phyloP scores from a whole-genome alignment of 2,888 invertebrate species.

The Tribolium freemani region DNA sequence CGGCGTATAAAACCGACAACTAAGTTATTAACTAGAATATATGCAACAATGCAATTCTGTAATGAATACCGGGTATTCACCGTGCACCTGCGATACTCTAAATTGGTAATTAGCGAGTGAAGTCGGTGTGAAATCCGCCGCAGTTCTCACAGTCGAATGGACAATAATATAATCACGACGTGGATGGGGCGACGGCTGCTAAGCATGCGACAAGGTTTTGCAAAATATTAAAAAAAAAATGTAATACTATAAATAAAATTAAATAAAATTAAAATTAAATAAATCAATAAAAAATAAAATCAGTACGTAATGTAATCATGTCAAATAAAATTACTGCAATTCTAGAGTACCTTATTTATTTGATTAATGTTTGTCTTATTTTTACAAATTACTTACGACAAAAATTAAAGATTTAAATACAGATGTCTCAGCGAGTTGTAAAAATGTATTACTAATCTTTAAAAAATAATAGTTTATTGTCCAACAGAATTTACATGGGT shows the following conservation, averaged over 20 bases:
- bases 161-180: conserved; percentile 65
- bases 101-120: conserved; percentile 69
- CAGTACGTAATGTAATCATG: not conserved
- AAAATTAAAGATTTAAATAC: no score
- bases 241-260: no score
- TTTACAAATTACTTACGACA: no score
- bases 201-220: conserved; percentile 3
- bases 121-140: conserved; percentile 68
- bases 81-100: conserved; percentile 65
- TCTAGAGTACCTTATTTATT: not conserved
- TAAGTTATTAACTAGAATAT: conserved; percentile 64
- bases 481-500: no score
- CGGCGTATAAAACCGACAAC: conserved; percentile 55
- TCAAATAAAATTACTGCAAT: not conserved
- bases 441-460: no score
- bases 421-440: no score
- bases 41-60: conserved; percentile 64
- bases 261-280: no score
- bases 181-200: conserved; percentile 29
- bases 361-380: no score
- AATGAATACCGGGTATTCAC: conserved; percentile 63
- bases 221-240: not conserved
- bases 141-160: conserved; percentile 66
- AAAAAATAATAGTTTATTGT: no score
- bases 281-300: no score